These are phyloP conservation scores for Monomorium pharaonis DNA, from an alignment of 1,140 invertebrate species.

Conservation along the genomic window DNA sequence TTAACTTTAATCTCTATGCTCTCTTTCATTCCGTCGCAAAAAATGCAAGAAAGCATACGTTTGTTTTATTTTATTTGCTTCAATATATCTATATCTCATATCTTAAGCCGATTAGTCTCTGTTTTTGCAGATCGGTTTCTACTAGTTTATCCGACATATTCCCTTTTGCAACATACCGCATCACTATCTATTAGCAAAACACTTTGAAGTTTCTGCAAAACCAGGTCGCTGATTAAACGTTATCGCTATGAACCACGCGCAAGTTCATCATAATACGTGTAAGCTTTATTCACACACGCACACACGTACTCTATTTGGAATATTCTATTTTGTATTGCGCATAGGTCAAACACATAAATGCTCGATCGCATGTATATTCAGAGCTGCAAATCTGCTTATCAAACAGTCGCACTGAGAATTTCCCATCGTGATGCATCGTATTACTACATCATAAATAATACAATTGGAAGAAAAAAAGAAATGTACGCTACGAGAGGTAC, in stretches of 20 bases:
- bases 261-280: slow-evolving; percentile 28
- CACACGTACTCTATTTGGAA: slow-evolving; percentile 27
- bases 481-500: not conserved
- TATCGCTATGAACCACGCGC: not conserved
- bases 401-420: slow-evolving; percentile 36
- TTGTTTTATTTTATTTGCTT: not conserved
- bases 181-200: slow-evolving; percentile 1
- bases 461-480: slow-evolving; percentile 18
- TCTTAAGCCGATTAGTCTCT: too few relatives aligned
- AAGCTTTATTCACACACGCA: slow-evolving; percentile 7
- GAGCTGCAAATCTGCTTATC: slow-evolving; percentile 44
- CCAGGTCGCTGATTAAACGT: slow-evolving; percentile 23
- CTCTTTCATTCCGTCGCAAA: not conserved
- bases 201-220: slow-evolving; percentile 18
- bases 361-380: slow-evolving; percentile 16
- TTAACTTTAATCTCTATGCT: not conserved
- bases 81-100: not conserved
- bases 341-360: slow-evolving; percentile 29
- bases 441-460: slow-evolving; percentile 2
- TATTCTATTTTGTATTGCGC: slow-evolving; percentile 31
- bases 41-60: not conserved
- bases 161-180: not conserved
- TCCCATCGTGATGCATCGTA: not conserved
- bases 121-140: too few relatives aligned
- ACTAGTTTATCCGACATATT: not conserved